phyloP scores from a whole-genome alignment of 1,140 invertebrate genomes.

The Galendromus occidentalis region DNA sequence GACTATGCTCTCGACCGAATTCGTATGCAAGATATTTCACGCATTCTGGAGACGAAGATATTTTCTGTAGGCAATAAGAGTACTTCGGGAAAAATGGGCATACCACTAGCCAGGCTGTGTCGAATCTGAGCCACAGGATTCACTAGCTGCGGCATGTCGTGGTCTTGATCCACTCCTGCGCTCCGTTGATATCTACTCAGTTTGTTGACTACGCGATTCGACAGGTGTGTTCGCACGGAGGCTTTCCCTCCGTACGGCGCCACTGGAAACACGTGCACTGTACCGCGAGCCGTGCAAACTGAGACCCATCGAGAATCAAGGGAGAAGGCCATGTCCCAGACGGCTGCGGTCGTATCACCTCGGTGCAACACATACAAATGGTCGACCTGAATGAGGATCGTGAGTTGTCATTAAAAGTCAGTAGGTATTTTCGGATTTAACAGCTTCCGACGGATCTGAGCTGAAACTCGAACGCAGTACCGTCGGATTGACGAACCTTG shows the following conservation, averaged over 20 bases:
- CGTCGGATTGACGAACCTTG: constrained; percentile 48
- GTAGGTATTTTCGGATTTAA: too few species aligned
- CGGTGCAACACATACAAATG: constrained; percentile 87
- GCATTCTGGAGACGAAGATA: too few species aligned
- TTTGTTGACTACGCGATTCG: constrained; percentile 72
- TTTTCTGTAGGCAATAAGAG: too few species aligned
- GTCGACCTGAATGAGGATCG: background rate
- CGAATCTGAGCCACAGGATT: background rate
- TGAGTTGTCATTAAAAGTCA: background rate
- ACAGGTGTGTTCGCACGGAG: constrained; percentile 69
- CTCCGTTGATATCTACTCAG: constrained; percentile 84
- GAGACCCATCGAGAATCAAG: constrained; percentile 85
- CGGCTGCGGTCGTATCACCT: constrained; percentile 40
- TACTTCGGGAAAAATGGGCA: background rate
- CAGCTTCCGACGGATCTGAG: too few species aligned
- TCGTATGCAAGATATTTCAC: too few species aligned
- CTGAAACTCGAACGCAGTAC: too few species aligned
- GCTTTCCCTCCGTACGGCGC: constrained; percentile 70
- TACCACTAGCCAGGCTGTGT: background rate
- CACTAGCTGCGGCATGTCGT: background rate
- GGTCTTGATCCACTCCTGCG: constrained; percentile 51
- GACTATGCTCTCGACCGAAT: too few species aligned
- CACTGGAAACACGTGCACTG: constrained; percentile 89
- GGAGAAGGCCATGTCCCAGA: constrained; percentile 59
- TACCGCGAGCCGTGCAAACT: constrained; percentile 78